Percentiles rank a stretch among this genome's conserved stretches.
phyloP scores from a whole-genome alignment of 2,797 vertebrate genomes.

The Rhadinocentrus ornatus region DNA sequence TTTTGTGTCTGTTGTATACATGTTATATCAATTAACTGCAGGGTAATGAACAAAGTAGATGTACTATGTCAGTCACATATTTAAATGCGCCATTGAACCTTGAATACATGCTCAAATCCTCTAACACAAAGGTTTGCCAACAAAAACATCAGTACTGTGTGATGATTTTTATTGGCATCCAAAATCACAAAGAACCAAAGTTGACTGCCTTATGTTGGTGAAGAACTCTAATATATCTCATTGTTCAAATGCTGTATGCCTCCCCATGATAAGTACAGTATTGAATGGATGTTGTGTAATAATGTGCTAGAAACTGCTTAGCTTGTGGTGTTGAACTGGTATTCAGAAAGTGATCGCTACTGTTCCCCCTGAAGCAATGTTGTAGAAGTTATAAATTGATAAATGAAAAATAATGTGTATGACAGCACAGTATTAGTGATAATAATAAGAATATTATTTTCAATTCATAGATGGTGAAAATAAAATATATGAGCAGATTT shows the following conservation, averaged over 20 bases:
- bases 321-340: not conserved
- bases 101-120: not conserved
- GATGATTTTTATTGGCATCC: not conserved
- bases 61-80: not conserved
- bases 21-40: too few species aligned
- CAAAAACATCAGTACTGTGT: not conserved
- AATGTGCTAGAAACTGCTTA: not conserved
- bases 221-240: not conserved
- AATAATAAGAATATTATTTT: not conserved
- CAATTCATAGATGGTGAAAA: not conserved
- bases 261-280: not conserved
- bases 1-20: too few species aligned
- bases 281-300: not conserved
- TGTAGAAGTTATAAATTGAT: not conserved
- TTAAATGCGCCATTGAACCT: not conserved
- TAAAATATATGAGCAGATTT: conserved; percentile 2
- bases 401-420: not conserved
- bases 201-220: not conserved
- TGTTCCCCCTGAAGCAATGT: too few species aligned
- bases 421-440: not conserved
- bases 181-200: not conserved
- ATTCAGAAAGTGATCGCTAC: not conserved
- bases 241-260: too few species aligned
- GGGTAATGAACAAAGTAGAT: not conserved
- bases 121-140: not conserved